phyloP scores from a whole-genome alignment of 2,888 invertebrate genomes.

The Enchytraeus crypticus region DNA sequence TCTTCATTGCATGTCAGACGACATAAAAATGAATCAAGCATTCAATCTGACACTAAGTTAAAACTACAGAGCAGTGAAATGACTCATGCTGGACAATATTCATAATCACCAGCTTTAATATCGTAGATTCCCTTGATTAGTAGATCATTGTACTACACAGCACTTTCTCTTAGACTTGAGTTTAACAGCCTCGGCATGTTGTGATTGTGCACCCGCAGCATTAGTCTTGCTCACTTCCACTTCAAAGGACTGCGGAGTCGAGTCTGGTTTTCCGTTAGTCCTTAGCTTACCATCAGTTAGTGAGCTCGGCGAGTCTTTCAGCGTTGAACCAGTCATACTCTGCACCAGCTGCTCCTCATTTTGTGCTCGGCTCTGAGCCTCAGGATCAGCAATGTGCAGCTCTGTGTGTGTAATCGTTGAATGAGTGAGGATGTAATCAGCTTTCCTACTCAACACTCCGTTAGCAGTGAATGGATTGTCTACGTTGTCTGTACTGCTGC shows the following conservation, averaged over 20 bases:
- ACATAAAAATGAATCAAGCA: too few species aligned
- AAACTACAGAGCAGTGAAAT: too few species aligned
- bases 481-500: constrained; percentile 63
- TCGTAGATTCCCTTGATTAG: too few species aligned
- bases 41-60: too few species aligned
- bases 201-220: constrained; percentile 4
- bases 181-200: constrained; percentile 15
- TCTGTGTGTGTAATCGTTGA: constrained; percentile 43
- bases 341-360: neutral
- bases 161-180: constrained; percentile 14
- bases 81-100: too few species aligned
- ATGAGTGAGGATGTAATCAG: constrained; percentile 84
- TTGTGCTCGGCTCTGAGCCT: constrained; percentile 2
- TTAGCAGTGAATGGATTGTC: constrained; percentile 96
- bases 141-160: constrained; percentile 7
- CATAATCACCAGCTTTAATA: too few species aligned
- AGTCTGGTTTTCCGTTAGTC: neutral
- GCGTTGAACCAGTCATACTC: neutral
- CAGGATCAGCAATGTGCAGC: constrained; percentile 37
- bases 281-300: neutral
- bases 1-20: too few species aligned
- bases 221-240: constrained; percentile 13
- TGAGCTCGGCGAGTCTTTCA: neutral
- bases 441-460: constrained; percentile 84
- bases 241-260: neutral